Conservation (phyloP, 2,888 invertebrate species). For the Scaeva pyrastri region DNA sequence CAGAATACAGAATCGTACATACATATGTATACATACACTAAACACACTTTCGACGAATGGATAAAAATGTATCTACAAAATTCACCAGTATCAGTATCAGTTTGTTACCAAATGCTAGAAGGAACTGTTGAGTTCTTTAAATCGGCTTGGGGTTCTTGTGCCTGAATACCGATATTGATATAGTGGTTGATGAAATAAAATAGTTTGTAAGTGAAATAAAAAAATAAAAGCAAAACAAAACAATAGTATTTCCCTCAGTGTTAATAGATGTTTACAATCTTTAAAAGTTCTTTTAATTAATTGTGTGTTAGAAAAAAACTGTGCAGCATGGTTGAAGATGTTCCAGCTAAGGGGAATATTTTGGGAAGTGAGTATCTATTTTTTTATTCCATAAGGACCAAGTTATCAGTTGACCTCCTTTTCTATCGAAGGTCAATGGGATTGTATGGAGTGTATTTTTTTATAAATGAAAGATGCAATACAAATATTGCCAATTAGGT, state of each 20-base stretch:
- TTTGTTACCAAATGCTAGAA: slow-evolving; percentile 51
- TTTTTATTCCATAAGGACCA: slow-evolving; percentile 17
- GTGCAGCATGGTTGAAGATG: slow-evolving; percentile 84
- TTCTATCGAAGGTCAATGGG: slow-evolving; percentile 10
- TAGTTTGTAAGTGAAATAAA: background rate
- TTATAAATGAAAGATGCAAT: background rate
- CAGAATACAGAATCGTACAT: too few species aligned
- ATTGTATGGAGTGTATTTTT: background rate
- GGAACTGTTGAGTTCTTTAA: slow-evolving; percentile 63
- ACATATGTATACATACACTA: background rate
- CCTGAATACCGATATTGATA: background rate
- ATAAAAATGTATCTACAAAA: slow-evolving; percentile 27
- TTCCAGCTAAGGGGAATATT: slow-evolving; percentile 86
- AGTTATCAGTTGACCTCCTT: slow-evolving; percentile 15
- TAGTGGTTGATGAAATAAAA: background rate
- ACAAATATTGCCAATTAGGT: background rate
- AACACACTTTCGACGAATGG: background rate
- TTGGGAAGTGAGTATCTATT: slow-evolving; percentile 86
- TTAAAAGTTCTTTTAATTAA: slow-evolving; percentile 3
- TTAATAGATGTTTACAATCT: slow-evolving; percentile 20
- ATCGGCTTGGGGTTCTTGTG: slow-evolving; percentile 4
- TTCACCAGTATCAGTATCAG: slow-evolving; percentile 38
- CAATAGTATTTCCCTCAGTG: slow-evolving; percentile 17
- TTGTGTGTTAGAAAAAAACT: slow-evolving; percentile 18
- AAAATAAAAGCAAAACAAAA: background rate